Base-by-base conservation (phyloP, 2,797 vertebrate genomes). In the Lithobates sylvaticus region DNA sequence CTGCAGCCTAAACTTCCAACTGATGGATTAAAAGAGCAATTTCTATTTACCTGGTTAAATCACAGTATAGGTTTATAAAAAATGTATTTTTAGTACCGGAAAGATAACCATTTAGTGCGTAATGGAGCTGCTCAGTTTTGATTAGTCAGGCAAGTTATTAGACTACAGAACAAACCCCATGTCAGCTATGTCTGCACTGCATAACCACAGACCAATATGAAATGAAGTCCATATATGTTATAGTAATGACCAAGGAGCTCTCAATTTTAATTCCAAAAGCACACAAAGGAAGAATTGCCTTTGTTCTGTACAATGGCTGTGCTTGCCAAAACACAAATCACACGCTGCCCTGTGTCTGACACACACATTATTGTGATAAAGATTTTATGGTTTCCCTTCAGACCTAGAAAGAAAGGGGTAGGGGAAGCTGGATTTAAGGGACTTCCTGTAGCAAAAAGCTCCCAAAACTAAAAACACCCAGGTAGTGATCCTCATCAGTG, bases 321-420 rank as follows among this genome's bases (percentile, higher is more conserved):
- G 70, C 54, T 68, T 87, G 86, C 81, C 86, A 87, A 87, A 29
- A 44, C 86, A 87, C 70, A 79, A 67, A 87, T 87, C 81, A 58
- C 81, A 75, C 27, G 44, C 70, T 74, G 79, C 67, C 75, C 75
- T 21, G 76, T 83, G 76, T 83, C 85, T 87, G 69, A 70, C 74
- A 83, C 54, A 82, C 67, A 87, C 70, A 84, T 74, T 47, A 87
- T 87, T 87, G 81, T 84, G 86, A 79, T 79, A 78, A 87, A 61
- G 74, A 86, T 78, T 87, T 87, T 87, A 87, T 87, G 76, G 86
- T 39, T 87, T 87, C 86, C 86, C 84, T 74, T 87, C 32, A 76
- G 71, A 67, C 47, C 42, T 79, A 76, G 76, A 58, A 84, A 79
- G 70, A 83, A 82, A 65, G 64, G 32, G 76, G 32, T 74, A 34